A percentile compares a stretch with the other conserved stretches of the same genome.
These are phyloP conservation scores for Cartodere bifasciata DNA, from an alignment of 2,888 invertebrate species.

Conservation along the genomic window DNA sequence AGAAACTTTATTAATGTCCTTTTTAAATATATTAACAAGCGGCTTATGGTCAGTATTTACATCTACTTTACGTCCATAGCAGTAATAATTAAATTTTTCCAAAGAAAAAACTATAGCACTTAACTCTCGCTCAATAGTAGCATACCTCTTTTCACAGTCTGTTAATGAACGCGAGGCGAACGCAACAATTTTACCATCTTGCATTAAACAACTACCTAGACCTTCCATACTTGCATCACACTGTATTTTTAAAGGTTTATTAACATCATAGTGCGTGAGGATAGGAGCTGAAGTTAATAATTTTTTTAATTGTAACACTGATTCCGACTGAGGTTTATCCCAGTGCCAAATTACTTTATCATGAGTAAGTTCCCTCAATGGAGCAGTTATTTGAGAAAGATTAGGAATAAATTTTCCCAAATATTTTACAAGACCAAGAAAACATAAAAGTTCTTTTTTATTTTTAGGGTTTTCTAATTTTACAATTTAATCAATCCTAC, in stretches of 20 bases:
- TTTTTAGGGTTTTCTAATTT: constrained; percentile 10
- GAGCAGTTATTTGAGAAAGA: constrained; percentile 5
- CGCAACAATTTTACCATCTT: constrained; percentile 6
- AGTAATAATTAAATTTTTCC: constrained; percentile 8
- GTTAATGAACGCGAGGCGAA: constrained; percentile 6
- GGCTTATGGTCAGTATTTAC: constrained; percentile 10
- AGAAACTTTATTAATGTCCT: no score
- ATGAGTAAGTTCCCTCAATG: neutral
- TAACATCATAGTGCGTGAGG: constrained; percentile 3
- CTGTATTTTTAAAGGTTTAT: constrained; percentile 5
- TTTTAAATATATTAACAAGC: constrained; percentile 7
- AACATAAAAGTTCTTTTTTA: constrained; percentile 8
- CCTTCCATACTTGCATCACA: constrained; percentile 9
- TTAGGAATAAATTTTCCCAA: constrained; percentile 5
- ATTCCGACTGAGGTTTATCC: neutral
- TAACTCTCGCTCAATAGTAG: constrained; percentile 5
- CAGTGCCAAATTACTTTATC: constrained; percentile 5
- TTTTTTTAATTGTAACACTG: constrained; percentile 2
- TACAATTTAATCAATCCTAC: no score
- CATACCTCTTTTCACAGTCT: constrained; percentile 4
- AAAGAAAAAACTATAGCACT: constrained; percentile 4
- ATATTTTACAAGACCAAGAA: constrained; percentile 6
- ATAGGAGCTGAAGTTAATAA: constrained; percentile 1
- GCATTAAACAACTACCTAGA: constrained; percentile 8
- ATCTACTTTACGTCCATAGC: constrained; percentile 6